Evolutionary conservation across 2,888 invertebrate species (phyloP), one percentile per base, ranked within the genome.

Genomic region (Azorinus chamasolen): DNA sequence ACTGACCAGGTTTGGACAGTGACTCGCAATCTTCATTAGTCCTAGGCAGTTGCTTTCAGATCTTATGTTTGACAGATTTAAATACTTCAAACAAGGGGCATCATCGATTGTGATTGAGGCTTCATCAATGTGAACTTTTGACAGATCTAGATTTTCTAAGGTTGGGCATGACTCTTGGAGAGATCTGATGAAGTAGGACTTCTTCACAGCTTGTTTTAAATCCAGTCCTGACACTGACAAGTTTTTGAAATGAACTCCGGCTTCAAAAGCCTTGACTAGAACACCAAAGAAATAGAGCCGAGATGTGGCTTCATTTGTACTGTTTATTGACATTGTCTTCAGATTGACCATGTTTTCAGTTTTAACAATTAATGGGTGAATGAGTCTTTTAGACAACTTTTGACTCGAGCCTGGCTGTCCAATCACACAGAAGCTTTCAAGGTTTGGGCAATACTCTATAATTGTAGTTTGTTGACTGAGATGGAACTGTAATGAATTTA

Each of bases 201-300:
- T 75, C 57, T 75, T 80, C 14, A 75, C 74, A 24, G 78, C 74
- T 65, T 77, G 71, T 46, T 77, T 77, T 12, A 77, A 43, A 43
- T 78, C 78, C 16, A 81, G 46, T 1, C 81, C 81, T 4, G 81
- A 69, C 22, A 81, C 77, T n/a, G 78, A 78, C 50, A 81, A 55
- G 37, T 75, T 78, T 22, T 37, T 55, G 25, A 81, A 78, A 45
- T 72, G 77, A 58, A 77, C 71, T n/a, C 72, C 69, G 18, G 70
- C 72, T 57, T 78, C 84, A 61, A 89, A 89, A 14, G 90, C 84
- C 53, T 87, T 88, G 58, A 90, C 82, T 50, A 91, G 73, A n/a
- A 90, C 88, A 27, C 91, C 90, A 66, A 90, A 91, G 83, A 90
- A 92, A 64, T 91, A 90, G 80, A 92, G 88, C 57, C 91, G 84